Evolutionary conservation across 2,113 vertebrate species (phyloP), one percentile per base, ranked within the genome.

Genomic region (Dolichotis patagonum): DNA sequence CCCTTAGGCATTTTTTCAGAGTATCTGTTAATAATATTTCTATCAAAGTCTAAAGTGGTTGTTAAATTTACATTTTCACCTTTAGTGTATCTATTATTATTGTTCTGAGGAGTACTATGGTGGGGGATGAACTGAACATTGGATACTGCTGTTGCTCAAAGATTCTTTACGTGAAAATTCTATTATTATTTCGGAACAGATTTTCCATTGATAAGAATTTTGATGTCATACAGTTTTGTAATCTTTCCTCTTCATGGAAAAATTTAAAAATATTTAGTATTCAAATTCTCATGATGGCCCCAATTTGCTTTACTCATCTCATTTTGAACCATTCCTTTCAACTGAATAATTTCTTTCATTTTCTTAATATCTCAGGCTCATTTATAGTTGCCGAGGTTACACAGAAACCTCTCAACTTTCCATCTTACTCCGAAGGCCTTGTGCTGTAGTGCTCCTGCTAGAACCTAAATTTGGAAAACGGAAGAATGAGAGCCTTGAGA

Each of bases 11-110:
- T 1, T 85, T 80, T 91, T 63, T 43, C 41, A 88, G 56, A 24
- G 41, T 38, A 69, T 65, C 52, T 38, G 69, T 14, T 90, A 69
- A 95, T 80, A 78, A 63, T 89, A 89, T 65, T 91, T 93, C 32
- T 60, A 10, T 88, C 19, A 67, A 73, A 67, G 88, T 56, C 73
- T 91, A 69, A 58, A 85, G 7, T 56, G 24, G 52, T 7, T 81
- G 24, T 7, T 78, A 93, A 85, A 65, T 52, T 87, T 38, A 60
- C 38, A 30, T 91, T 86, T 62, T 73, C 2, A 49, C 62, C 20
- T 19, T 85, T n/a, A 88, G 49, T 7, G 43, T 73, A 58, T n/a
- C 11, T 8, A 22, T 90, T 62, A 46, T 94, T 78, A 14, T 16
- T 91, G 24, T 16, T 93, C 35, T 84, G 14, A 92, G 56, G 41